These are phyloP conservation scores for Dicranocentrus wangi DNA, from an alignment of 2,888 invertebrate species.

Conservation along the genomic window DNA sequence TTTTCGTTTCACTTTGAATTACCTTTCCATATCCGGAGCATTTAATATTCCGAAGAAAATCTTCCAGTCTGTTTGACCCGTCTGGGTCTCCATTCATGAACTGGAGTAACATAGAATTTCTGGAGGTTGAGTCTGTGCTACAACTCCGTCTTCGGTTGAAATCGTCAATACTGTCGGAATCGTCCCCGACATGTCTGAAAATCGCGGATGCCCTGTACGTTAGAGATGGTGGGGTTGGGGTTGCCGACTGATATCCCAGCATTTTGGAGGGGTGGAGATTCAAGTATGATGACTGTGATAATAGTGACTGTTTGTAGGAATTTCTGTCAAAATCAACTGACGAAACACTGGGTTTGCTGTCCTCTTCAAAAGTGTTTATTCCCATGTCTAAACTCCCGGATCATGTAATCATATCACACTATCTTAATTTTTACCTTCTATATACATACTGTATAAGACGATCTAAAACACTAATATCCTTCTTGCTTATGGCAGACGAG, in stretches of 20 bases:
- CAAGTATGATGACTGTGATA: too few species aligned
- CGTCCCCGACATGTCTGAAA: slow-evolving; percentile 10
- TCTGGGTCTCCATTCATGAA: slow-evolving; percentile 18
- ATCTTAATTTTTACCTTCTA: too few species aligned
- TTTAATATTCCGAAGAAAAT: slow-evolving; percentile 70
- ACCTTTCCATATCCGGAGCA: slow-evolving; percentile 73
- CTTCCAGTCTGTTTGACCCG: slow-evolving; percentile 60
- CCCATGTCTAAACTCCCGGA: too few species aligned
- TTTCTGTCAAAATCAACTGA: too few species aligned
- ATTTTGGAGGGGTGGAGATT: not conserved
- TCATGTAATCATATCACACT: too few species aligned
- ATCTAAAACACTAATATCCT: too few species aligned
- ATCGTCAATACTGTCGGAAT: slow-evolving; percentile 33
- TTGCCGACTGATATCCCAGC: slow-evolving; percentile 9
- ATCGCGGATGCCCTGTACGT: not conserved
- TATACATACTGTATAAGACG: too few species aligned
- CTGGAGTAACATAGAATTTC: slow-evolving; percentile 45
- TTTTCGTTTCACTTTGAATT: too few species aligned
- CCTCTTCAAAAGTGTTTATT: too few species aligned
- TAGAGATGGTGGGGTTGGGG: not conserved
- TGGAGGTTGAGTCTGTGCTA: slow-evolving; percentile 42
- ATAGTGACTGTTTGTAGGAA: too few species aligned
- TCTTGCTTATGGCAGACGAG: too few species aligned
- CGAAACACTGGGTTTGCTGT: too few species aligned
- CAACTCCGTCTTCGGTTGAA: slow-evolving; percentile 48